Evolutionary conservation across 2,113 vertebrate species (phyloP), one percentile per base, ranked within the genome.

Genomic region (Pycnonotus jocosus): DNA sequence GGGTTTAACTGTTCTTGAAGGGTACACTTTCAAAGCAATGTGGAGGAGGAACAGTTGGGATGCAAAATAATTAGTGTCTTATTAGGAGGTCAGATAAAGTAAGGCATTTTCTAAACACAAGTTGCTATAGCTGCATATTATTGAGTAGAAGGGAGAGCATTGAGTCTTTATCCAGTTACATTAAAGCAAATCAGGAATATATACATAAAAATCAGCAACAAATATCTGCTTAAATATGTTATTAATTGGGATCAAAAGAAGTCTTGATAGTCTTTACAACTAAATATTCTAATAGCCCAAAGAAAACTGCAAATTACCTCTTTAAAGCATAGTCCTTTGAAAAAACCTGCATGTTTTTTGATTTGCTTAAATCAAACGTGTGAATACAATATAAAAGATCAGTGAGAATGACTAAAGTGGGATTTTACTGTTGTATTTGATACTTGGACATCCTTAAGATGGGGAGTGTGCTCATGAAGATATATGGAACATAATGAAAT

Each of bases 41-140:
- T 77, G 66, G 45, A 82, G 81, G 61, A 90, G 77, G 45, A 96
- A 69, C 79, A 91, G 60, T 69, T 90, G 87, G 50, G 82, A 79
- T 85, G 50, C 79, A 81, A 78, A 95, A 88, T 82, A 90, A 91
- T 95, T 88, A 68, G 24, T 88, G 19, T 81, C 53, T 88, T 90
- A 24, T 81, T 57, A 42, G 50, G 22, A 95, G 69, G 50, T 93
- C 88, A 86, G 61, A 68, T 68, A 86, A 94, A 45, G 45, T 62
- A 92, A 81, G 62, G 24, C 50, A 68, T 89, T 89, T 93, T 81
- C 92, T 81, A 58, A 74, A 69, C 60, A 53, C 30, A 85, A 42
- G 38, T 94, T 90, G 57, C 66, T 88, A 77, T 89, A 56, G 66
- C 68, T 90, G 65, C 53, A 10, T 82, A 64, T 48, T 88, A 77